A percentile compares a stretch with the other conserved stretches of the same genome.
phyloP scores from a whole-genome alignment of 1,140 invertebrate species.

The Zaprionus vittiger region DNA sequence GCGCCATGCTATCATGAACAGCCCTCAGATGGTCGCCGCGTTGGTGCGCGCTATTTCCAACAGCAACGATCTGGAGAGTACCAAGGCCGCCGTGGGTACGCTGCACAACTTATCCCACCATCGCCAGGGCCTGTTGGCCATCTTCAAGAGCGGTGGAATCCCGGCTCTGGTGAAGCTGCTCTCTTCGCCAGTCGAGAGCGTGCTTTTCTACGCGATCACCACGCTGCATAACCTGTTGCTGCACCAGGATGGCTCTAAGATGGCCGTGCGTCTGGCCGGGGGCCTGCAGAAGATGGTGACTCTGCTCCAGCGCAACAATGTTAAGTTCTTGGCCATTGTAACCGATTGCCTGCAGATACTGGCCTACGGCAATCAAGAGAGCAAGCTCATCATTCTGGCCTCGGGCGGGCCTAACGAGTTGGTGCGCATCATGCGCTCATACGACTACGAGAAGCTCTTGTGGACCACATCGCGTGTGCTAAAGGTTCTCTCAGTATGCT shows the following conservation, averaged over 20 bases:
- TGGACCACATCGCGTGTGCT: constrained; percentile 99
- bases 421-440: constrained; percentile 98
- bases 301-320: constrained; percentile 97
- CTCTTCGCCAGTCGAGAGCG: constrained; percentile 97
- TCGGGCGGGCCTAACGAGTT: constrained; percentile 98
- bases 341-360: constrained; percentile 99
- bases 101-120: constrained; percentile 99
- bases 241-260: constrained; percentile 99
- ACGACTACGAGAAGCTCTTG: constrained; percentile 98
- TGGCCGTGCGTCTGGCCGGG: constrained; percentile 97
- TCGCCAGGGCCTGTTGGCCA: constrained; percentile 97
- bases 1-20: constrained; percentile 99
- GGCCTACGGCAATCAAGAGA: constrained; percentile 99
- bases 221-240: constrained; percentile 99
- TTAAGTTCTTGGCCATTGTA: constrained; percentile 99
- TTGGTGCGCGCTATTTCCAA: constrained; percentile 97
- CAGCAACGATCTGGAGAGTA: constrained; percentile 98
- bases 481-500: constrained; percentile 98
- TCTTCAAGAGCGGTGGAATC: constrained; percentile 99
- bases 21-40: constrained; percentile 97
- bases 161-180: constrained; percentile 98
- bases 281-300: constrained; percentile 99
- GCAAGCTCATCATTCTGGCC: constrained; percentile 98
- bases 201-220: constrained; percentile 99
- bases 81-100: constrained; percentile 97